Evolutionary conservation across 2,797 vertebrate species (phyloP), one percentile per base, ranked within the genome.

Genomic region (Tenualosa ilisha): DNA sequence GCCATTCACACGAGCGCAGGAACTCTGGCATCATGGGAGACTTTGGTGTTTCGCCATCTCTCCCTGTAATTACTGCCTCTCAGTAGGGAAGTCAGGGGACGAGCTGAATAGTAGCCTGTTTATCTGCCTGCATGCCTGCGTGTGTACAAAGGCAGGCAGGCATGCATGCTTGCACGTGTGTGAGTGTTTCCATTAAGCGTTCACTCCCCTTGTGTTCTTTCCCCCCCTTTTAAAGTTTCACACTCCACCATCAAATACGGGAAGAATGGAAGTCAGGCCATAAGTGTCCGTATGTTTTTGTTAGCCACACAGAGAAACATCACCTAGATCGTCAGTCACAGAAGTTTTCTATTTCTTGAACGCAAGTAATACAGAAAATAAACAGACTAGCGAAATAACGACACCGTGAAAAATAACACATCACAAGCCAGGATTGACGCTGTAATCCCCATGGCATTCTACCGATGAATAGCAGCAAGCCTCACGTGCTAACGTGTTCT

Each of bases 21-120:
- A 79, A 79, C 72, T 79, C 40, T 79, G 22, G 72, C 72, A 79
- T 79, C 72, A 79, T 79, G 72, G 72, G 40, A 79, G 37, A 75
- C 31, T 17, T 13, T 50, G 49, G 81, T 31, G 81, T 37, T 56
- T 40, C 12, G 26, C 7, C 6, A 15, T 51, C 53, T 40, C 72
- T 46, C 37, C 17, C 40, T 46, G 72, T 46, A 79, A 79, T 79
- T 79, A 79, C 5, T 22, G 72, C 37, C 72, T 22, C 15, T 79
- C 7, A 24, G 22, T 63, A 51, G 72, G 37, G 40, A 22, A 22
- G 40, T 40, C 72, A 46, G 72, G 15, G 40, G 72, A 79, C 22
- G 72, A 46, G 72, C 5, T 43, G 40, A 79, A 79, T 79, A 79
- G 72, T 79, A 46, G 72, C 72, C 72, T n/a, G 40, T 79, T 79